phyloP scores from a whole-genome alignment of 2,797 vertebrate species.

The Dipus sagitta region DNA sequence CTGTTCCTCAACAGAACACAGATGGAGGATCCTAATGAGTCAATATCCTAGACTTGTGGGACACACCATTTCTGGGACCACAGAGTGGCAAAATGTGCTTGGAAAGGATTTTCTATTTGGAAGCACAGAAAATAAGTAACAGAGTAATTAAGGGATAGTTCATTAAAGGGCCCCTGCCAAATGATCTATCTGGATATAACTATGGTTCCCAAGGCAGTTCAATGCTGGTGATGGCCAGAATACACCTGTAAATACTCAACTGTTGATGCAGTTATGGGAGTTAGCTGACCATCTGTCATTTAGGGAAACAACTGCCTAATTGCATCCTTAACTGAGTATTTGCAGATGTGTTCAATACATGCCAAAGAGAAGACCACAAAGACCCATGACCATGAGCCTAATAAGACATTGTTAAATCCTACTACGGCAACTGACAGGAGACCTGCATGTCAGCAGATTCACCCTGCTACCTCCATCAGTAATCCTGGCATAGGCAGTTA shows the following conservation, averaged over 20 bases:
- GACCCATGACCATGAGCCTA: conserved; percentile 13
- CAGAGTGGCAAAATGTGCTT: neutral
- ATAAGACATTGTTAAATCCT: conserved; percentile 48
- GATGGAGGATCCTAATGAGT: neutral
- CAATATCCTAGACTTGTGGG: neutral
- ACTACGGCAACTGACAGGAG: neutral
- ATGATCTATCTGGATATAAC: conserved; percentile 37
- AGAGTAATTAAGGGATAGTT: neutral
- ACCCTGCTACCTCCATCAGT: neutral
- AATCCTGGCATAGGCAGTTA: neutral
- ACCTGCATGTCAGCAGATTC: neutral
- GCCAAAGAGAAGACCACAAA: conserved; percentile 41
- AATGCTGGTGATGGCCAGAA: conserved; percentile 43
- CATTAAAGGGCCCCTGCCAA: conserved; percentile 31
- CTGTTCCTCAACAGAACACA: neutral
- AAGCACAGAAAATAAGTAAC: conserved; percentile 39
- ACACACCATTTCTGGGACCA: neutral
- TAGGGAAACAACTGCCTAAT: conserved; percentile 70
- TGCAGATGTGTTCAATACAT: conserved; percentile 68
- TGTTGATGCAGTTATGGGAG: conserved; percentile 60
- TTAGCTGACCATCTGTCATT: conserved; percentile 64
- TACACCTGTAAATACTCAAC: conserved; percentile 75
- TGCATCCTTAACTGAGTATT: conserved; percentile 69
- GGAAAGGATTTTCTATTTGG: conserved; percentile 10
- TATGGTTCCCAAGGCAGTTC: conserved; percentile 41